A percentile compares a stretch with the other conserved stretches of the same genome.
Evolutionary conservation across 2,113 vertebrate species (phyloP).

Genomic region (Butorides virescens): DNA sequence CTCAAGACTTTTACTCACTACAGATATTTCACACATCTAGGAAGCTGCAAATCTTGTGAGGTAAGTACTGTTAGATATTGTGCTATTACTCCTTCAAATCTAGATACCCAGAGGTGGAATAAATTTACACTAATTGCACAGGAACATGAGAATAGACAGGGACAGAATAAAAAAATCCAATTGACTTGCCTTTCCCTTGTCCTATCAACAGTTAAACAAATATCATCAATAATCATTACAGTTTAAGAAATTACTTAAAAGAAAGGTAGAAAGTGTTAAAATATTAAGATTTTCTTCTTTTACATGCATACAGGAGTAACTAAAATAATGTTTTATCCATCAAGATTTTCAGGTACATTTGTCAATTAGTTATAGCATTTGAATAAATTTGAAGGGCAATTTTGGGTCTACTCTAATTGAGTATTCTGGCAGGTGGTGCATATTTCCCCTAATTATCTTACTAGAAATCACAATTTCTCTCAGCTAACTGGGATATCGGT

Average conservation of each 20-base stretch:
- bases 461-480: background rate
- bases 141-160: background rate
- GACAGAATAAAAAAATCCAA: background rate
- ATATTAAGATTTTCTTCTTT: background rate
- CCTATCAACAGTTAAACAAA: background rate
- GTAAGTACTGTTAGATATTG: background rate
- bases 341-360: background rate
- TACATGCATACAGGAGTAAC: rapidly evolving
- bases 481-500: background rate
- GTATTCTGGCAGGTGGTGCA: background rate
- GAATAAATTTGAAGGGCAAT: background rate
- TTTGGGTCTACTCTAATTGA: background rate
- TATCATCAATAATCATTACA: background rate
- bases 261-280: background rate
- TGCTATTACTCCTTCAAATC: background rate
- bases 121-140: background rate
- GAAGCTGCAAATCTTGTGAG: background rate
- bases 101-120: background rate
- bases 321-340: background rate
- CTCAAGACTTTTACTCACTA: background rate
- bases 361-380: background rate
- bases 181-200: background rate
- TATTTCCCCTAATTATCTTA: background rate
- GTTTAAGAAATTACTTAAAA: background rate
- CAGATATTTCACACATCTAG: background rate